Base-by-base conservation (phyloP, 1,140 invertebrate species). In the Portunus trituberculatus region DNA sequence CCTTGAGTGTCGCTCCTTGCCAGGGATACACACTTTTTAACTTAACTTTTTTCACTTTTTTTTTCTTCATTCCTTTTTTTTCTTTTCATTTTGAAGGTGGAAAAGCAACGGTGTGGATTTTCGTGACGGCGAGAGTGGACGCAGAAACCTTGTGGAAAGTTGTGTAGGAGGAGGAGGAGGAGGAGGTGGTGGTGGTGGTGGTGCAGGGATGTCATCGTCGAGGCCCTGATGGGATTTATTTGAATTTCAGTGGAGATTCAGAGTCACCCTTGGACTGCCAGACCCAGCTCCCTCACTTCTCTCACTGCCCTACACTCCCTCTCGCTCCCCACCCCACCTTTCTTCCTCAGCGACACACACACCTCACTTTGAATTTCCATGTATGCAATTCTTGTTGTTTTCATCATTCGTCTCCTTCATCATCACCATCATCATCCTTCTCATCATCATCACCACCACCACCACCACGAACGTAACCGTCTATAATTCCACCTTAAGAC, bases 191-290 rank as follows among this genome's bases (percentile, higher is more conserved):
- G 20, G 25, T 76, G 67, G 67, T 76, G 67, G 67, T 76, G 67
- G 67, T 76, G 67, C 25, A 20, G 67, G 12, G 67, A 0, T 76
- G 67, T 7, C 25, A 25, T 7, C 25, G 7, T n/a, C n/a, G 4
- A n/a, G 67, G 67, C n/a, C 25, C 67, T 76, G 67, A 76, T 76
- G 67, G 67, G 67, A 76, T 76, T 76, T 76, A 76, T 76, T 76
- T 76, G 67, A 76, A n/a, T 76, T 59, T 59, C 52, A 59, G 20
- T 59, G 8, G 52, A 59, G 52, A 59, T 59, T 59, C 52, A 59
- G 52, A 59, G 52, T 59, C 52, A 59, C 8, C 20, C 52, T 20
- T 20, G 20, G 3, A 16, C 52, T 20, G 3, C 52, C 52, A 4
- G 10, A 16, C 20, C 10, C 52, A 0, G 1, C 52, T 20, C 52